phyloP scores from a whole-genome alignment of 2,888 invertebrate genomes.

The Leptopilina myrica region DNA sequence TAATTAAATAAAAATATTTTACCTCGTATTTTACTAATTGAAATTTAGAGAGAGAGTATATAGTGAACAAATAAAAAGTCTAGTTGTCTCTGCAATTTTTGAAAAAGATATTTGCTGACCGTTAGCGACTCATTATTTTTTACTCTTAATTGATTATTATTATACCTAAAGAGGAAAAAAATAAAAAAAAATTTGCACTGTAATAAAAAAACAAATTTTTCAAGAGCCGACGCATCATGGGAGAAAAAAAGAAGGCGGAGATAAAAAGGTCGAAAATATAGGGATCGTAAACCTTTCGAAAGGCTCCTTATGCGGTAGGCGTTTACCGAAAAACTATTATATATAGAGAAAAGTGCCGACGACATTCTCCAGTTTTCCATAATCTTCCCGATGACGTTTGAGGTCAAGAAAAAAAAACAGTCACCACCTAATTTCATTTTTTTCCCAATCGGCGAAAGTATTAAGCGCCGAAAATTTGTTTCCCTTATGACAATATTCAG shows the following conservation, averaged over 20 bases:
- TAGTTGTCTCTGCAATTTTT: no score
- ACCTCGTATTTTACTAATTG: no score
- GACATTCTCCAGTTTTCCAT: slow-evolving; percentile 20
- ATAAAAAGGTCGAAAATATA: neutral
- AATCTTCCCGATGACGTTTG: neutral
- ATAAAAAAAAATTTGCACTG: slow-evolving; percentile 31
- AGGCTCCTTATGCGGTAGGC: slow-evolving; percentile 21
- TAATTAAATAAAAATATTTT: no score
- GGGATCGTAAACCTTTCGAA: neutral
- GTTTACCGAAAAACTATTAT: slow-evolving; percentile 11
- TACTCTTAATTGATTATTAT: slow-evolving; percentile 18
- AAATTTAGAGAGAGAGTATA: no score
- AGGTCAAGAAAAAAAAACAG: neutral
- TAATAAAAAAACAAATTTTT: slow-evolving; percentile 31
- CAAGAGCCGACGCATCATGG: slow-evolving; percentile 20
- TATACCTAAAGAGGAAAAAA: neutral
- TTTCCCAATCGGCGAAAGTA: neutral
- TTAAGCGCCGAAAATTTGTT: neutral
- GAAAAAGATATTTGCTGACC: no score
- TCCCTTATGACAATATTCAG: neutral
- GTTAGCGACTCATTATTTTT: neutral
- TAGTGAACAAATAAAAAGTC: no score
- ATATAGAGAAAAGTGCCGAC: slow-evolving; percentile 29
- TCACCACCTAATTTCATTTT: neutral
- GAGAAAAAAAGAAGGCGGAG: slow-evolving; percentile 6